phyloP scores from a whole-genome alignment of 2,888 invertebrate species.

The Perdita meconis region DNA sequence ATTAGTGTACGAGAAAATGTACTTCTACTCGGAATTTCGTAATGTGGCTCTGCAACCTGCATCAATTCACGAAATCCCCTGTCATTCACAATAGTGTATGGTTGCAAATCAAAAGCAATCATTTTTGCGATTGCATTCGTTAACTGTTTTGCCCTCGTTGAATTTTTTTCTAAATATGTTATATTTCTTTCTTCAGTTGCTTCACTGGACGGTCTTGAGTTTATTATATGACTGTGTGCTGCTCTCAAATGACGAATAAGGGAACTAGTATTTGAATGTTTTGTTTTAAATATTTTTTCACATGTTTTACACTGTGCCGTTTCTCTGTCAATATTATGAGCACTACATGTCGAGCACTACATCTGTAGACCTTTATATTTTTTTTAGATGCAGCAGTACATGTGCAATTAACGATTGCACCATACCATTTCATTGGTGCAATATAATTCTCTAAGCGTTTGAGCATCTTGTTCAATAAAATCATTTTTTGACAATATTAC shows the following conservation, averaged over 20 bases:
- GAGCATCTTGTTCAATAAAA: too few species aligned
- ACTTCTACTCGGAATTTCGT: neutral
- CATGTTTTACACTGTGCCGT: neutral
- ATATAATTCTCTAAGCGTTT: too few species aligned
- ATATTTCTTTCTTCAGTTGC: neutral
- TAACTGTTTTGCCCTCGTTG: neutral
- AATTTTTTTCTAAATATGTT: conserved; percentile 4
- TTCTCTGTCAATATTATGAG: neutral
- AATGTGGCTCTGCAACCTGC: neutral
- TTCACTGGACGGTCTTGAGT: neutral
- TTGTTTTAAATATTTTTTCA: neutral
- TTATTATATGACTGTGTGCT: neutral
- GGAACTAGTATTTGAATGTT: neutral
- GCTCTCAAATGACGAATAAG: neutral
- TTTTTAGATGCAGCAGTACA: too few species aligned
- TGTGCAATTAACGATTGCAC: too few species aligned
- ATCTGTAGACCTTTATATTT: too few species aligned
- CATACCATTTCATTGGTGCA: too few species aligned
- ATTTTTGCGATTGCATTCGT: conserved; percentile 8
- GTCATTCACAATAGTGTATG: neutral
- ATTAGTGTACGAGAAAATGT: conserved; percentile 7
- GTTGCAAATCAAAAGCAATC: conserved; percentile 3
- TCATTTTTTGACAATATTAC: too few species aligned
- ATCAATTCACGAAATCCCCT: neutral
- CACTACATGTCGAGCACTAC: neutral